Evolutionary conservation across 1,140 invertebrate genomes (phyloP).

Genomic region (Musca domestica): DNA sequence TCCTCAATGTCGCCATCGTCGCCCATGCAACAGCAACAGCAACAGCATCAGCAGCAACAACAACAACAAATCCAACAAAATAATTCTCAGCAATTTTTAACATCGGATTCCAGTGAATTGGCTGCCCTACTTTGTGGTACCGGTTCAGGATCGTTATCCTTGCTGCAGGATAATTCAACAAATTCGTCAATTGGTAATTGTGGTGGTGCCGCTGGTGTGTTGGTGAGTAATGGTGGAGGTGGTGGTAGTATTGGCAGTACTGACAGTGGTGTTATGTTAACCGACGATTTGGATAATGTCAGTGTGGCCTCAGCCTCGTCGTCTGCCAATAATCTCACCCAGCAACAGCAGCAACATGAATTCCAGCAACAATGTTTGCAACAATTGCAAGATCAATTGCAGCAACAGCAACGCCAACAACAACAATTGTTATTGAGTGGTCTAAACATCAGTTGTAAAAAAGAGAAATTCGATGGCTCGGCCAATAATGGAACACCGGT

Average conservation of each 20-base stretch:
- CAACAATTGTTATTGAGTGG: constrained; percentile 37
- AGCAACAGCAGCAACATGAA: constrained; percentile 32
- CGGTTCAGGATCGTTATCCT: constrained; percentile 42
- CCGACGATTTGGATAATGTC: constrained; percentile 25
- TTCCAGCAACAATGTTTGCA: constrained; percentile 32
- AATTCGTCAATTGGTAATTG: constrained; percentile 5
- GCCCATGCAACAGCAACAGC: constrained; percentile 38
- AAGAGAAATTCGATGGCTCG: constrained; percentile 42
- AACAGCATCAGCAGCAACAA: constrained; percentile 34
- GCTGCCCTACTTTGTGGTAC: constrained; percentile 44
- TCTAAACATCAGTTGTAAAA: constrained; percentile 48
- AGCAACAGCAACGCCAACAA: constrained; percentile 36
- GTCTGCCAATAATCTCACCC: constrained; percentile 25
- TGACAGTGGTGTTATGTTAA: constrained; percentile 5
- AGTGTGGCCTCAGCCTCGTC: constrained; percentile 10
- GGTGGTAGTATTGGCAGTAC: not conserved
- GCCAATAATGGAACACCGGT: not conserved
- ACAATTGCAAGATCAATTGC: constrained; percentile 34
- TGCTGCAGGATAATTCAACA: constrained; percentile 33
- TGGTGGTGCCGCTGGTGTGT: constrained; percentile 5
- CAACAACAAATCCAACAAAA: constrained; percentile 36
- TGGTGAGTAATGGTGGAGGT: not conserved
- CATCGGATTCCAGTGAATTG: constrained; percentile 43
- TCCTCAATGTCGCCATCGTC: constrained; percentile 46
- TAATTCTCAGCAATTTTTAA: constrained; percentile 34